Percentiles rank a stretch among this genome's conserved stretches.
Evolutionary conservation across 2,888 invertebrate genomes (phyloP).

Genomic region (Blastobasis lacticolella): DNA sequence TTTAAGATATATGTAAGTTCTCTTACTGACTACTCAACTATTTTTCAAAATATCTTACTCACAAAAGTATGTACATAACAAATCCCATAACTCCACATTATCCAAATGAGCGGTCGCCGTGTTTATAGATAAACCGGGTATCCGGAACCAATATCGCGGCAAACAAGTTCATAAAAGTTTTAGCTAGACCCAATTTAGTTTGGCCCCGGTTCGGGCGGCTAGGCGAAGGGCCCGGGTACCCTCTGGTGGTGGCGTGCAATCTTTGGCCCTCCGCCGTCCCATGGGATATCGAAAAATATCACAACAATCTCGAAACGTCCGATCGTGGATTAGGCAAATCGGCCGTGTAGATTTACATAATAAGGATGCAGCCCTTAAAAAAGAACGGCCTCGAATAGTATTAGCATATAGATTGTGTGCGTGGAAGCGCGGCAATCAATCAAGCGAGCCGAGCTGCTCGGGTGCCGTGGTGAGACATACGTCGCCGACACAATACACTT

Average conservation of each 20-base stretch:
- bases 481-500: no score
- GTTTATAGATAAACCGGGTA: background rate
- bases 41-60: no score
- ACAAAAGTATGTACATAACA: no score
- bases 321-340: conserved; percentile 50
- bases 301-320: conserved; percentile 30
- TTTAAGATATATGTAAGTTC: no score
- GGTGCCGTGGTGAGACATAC: no score
- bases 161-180: conserved; percentile 8
- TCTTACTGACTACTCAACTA: no score
- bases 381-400: conserved; percentile 25
- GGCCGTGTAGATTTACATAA: conserved; percentile 50
- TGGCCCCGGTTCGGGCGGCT: conserved; percentile 11
- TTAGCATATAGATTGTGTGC: conserved; percentile 61
- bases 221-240: conserved; percentile 5
- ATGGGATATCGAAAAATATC: conserved; percentile 22
- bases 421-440: conserved; percentile 45
- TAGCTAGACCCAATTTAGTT: conserved; percentile 10
- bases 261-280: conserved; percentile 11
- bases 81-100: no score
- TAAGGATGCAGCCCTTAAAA: conserved; percentile 44
- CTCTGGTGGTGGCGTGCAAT: conserved; percentile 7
- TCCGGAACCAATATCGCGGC: background rate
- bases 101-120: no score
- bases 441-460: conserved; percentile 16